Conservation (phyloP, 2,113 vertebrate genomes). For the Noturus placidus region DNA sequence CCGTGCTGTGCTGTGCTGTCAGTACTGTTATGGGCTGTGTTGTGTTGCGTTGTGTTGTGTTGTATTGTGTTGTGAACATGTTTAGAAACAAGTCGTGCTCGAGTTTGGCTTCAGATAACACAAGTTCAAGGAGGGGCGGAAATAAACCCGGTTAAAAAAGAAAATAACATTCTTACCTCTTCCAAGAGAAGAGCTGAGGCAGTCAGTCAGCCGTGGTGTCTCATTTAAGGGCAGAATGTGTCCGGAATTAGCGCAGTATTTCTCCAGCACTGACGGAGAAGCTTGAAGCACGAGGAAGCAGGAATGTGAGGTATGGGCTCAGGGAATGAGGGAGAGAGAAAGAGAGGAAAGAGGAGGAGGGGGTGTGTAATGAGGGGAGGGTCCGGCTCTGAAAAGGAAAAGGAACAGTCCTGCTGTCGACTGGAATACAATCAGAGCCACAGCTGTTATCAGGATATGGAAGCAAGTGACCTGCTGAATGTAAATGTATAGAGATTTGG, state of each 20-base stretch:
- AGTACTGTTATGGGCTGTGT: background rate
- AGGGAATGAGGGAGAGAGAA: slow-evolving; percentile 63
- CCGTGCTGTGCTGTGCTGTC: background rate
- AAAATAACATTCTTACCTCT: slow-evolving; percentile 48
- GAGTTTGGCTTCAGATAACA: slow-evolving; percentile 13
- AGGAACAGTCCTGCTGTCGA: slow-evolving; percentile 48
- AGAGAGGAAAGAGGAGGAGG: slow-evolving; percentile 60
- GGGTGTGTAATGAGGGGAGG: slow-evolving; percentile 53
- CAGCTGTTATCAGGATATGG: slow-evolving; percentile 4
- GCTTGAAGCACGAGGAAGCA: slow-evolving; percentile 70
- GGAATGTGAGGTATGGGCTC: slow-evolving; percentile 79
- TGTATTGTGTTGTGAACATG: background rate
- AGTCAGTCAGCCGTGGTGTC: background rate
- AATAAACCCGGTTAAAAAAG: background rate
- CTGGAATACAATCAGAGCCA: slow-evolving; percentile 54
- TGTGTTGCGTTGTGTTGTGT: background rate
- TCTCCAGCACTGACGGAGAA: slow-evolving; percentile 61
- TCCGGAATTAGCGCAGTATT: slow-evolving; percentile 54
- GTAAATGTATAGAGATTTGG: background rate
- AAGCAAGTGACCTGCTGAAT: slow-evolving; percentile 5
- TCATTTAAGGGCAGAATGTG: slow-evolving; percentile 44
- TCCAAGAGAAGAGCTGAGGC: slow-evolving; percentile 1
- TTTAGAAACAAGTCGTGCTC: background rate
- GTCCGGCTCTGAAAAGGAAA: slow-evolving; percentile 54
- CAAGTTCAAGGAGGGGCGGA: background rate